Conservation (phyloP, 2,113 vertebrate genomes). For the Spilogale gracilis region DNA sequence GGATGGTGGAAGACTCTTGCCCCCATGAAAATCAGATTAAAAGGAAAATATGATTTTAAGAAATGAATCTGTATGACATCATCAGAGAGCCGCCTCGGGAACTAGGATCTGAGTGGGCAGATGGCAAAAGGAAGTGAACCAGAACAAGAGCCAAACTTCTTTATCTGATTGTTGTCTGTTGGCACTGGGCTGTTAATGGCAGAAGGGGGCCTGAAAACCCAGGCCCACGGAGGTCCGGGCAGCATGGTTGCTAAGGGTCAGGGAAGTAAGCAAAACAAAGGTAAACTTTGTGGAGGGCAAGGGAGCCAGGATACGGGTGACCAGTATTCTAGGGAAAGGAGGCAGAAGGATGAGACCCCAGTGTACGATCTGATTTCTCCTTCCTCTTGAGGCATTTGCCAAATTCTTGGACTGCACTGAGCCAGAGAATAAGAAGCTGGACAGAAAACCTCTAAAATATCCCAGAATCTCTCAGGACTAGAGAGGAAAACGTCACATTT, state of each 20-base stretch:
- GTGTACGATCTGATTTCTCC: neutral
- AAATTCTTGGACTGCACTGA: neutral
- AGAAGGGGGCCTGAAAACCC: neutral
- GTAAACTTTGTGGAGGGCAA: neutral
- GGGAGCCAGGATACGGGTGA: neutral
- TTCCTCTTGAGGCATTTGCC: neutral
- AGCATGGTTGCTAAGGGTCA: neutral
- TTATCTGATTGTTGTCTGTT: neutral
- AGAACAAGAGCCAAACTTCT: neutral
- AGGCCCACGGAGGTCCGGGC: neutral
- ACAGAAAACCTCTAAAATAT: neutral
- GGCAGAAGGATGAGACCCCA: neutral
- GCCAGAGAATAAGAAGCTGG: neutral
- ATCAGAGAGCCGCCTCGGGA: constrained; percentile 29
- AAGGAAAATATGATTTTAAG: constrained; percentile 59
- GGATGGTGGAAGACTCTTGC: neutral
- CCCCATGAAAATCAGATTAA: constrained; percentile 27
- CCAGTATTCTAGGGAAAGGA: neutral
- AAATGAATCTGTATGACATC: constrained; percentile 14
- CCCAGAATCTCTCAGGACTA: neutral
- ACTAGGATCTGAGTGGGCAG: neutral
- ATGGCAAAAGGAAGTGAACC: neutral
- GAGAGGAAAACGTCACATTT: neutral
- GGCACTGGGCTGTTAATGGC: neutral
- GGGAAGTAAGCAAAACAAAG: neutral